Evolutionary conservation across 2,113 vertebrate genomes (phyloP).

Genomic region (Ptilonorhynchus violaceus): DNA sequence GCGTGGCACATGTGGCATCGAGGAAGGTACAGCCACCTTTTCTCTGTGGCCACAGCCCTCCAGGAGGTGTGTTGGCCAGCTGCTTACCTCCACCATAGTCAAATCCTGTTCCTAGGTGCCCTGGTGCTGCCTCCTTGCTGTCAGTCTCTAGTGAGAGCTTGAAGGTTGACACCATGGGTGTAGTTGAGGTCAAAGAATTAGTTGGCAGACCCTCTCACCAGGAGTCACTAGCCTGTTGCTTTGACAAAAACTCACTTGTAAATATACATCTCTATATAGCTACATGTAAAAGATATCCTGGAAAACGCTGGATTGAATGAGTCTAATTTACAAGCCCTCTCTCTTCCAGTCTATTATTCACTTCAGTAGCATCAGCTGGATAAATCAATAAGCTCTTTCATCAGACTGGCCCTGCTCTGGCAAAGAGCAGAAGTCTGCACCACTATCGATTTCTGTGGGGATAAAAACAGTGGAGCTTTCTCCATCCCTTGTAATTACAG

Average conservation of each 20-base stretch:
- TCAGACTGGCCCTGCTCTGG: constrained; percentile 31
- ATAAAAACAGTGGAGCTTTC: constrained; percentile 63
- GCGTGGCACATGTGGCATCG: not conserved
- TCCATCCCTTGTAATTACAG: constrained; percentile 62
- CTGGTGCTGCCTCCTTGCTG: not conserved
- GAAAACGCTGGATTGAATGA: constrained; percentile 41
- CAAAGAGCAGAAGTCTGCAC: constrained; percentile 53
- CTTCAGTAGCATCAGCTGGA: constrained; percentile 47
- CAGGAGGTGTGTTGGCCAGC: not conserved
- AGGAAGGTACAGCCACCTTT: not conserved
- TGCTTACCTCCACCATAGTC: not conserved
- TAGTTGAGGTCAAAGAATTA: not conserved
- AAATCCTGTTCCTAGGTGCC: not conserved
- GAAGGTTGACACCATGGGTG: not conserved
- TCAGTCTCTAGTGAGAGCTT: not conserved
- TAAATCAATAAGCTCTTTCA: constrained; percentile 68
- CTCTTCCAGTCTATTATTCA: constrained; percentile 59
- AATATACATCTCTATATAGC: not conserved
- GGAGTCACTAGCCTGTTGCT: not conserved
- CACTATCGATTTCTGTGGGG: constrained; percentile 63
- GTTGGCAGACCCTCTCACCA: not conserved
- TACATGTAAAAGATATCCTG: not conserved
- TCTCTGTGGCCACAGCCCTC: not conserved
- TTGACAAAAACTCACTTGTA: constrained; percentile 13
- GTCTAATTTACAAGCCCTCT: constrained; percentile 48